Conservation (phyloP, 2,797 vertebrate species). For the Pipistrellus nathusii region DNA sequence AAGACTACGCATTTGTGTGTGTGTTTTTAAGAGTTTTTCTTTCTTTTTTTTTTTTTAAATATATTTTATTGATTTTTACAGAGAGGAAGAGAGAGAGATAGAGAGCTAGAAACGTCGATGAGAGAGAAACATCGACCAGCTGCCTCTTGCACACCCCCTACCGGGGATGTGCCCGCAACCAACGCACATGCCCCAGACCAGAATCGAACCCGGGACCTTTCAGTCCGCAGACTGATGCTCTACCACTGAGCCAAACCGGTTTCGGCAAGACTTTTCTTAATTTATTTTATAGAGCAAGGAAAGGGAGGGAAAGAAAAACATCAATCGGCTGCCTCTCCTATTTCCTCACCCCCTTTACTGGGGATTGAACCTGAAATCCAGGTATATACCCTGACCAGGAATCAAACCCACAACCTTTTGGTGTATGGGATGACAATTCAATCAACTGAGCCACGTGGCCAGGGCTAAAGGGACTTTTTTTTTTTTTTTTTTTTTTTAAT, state of each 20-base stretch:
- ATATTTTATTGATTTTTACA: too few relatives aligned
- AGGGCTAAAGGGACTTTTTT: not conserved
- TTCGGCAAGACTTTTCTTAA: not conserved
- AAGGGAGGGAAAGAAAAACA: not conserved
- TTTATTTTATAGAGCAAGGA: not conserved
- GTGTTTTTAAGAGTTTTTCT: too few relatives aligned
- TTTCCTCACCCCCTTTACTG: not conserved
- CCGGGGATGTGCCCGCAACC: too few relatives aligned
- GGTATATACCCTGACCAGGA: not conserved
- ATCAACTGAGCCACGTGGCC: not conserved
- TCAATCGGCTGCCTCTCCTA: not conserved
- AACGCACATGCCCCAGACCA: too few relatives aligned
- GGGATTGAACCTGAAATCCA: not conserved
- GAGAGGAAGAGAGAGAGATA: too few relatives aligned
- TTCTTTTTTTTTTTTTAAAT: too few relatives aligned
- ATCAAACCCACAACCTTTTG: not conserved
- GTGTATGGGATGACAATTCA: not conserved
- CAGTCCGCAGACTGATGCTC: too few relatives aligned
- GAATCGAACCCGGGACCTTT: too few relatives aligned
- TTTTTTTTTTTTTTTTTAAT: not conserved
- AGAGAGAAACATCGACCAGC: too few relatives aligned
- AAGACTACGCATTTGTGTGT: constrained; percentile 7
- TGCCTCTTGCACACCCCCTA: too few relatives aligned
- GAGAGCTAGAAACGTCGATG: too few relatives aligned
- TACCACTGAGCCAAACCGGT: too few relatives aligned